These are phyloP conservation scores for Spodoptera frugiperda DNA, from an alignment of 1,140 invertebrate species.

Conservation along the genomic window DNA sequence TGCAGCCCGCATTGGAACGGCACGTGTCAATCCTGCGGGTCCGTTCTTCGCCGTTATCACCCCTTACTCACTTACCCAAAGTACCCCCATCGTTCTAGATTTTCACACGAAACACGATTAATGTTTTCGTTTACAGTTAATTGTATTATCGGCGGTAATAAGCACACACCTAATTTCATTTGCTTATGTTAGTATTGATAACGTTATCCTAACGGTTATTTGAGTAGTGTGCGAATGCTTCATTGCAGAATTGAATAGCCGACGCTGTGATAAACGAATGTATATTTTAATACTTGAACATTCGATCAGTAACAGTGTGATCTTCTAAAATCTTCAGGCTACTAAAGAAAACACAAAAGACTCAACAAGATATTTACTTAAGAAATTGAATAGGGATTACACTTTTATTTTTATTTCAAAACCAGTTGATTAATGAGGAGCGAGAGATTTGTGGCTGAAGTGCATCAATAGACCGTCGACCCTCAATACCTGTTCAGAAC, in stretches of 20 bases:
- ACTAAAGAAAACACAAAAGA: no score
- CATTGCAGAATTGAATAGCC: background rate
- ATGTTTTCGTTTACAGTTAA: conserved; percentile 30
- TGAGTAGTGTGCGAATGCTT: background rate
- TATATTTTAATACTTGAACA: no score
- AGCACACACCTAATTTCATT: conserved; percentile 10
- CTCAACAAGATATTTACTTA: background rate
- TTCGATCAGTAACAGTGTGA: no score
- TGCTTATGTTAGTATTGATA: background rate
- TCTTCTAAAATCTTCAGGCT: no score
- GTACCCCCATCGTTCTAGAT: conserved; percentile 75
- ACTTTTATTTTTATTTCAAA: background rate
- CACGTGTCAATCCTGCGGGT: conserved; percentile 67
- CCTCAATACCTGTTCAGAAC: background rate
- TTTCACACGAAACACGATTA: conserved; percentile 64
- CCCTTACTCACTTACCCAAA: conserved; percentile 58
- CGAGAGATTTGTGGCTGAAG: background rate
- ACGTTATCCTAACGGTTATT: conserved; percentile 25
- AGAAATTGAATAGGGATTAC: background rate
- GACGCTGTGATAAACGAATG: no score
- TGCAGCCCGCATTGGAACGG: conserved; percentile 63
- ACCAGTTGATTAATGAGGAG: background rate
- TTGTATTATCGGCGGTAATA: conserved; percentile 18
- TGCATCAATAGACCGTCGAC: conserved; percentile 1
- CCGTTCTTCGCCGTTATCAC: conserved; percentile 64